phyloP scores from a whole-genome alignment of 35 echinoderm and acorn worm genomes.

The Acanthaster planci region DNA sequence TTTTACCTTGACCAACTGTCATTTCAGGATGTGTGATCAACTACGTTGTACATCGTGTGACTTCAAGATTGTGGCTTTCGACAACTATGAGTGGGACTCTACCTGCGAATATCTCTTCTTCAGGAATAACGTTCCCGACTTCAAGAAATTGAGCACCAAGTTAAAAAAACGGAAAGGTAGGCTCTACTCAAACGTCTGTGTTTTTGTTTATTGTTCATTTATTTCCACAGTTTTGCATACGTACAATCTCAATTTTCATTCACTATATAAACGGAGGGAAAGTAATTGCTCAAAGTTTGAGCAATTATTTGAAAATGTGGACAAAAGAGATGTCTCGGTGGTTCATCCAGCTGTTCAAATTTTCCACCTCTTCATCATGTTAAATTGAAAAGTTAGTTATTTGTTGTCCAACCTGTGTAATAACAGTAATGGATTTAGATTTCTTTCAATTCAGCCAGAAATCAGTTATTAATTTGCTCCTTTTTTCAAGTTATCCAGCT shows the following conservation, averaged over 20 bases:
- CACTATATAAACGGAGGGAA: too few species aligned
- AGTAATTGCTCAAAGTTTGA: too few species aligned
- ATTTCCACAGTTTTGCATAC: too few species aligned
- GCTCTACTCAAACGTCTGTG: background rate
- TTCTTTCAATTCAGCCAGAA: background rate
- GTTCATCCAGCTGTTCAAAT: too few species aligned
- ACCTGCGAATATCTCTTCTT: slow-evolving; percentile 95
- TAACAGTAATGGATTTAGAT: background rate
- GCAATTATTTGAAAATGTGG: too few species aligned
- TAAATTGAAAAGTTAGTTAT: too few species aligned
- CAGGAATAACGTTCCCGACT: slow-evolving; percentile 98
- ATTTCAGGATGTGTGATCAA: slow-evolving; percentile 81
- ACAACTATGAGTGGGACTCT: slow-evolving; percentile 84
- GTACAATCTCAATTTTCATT: too few species aligned
- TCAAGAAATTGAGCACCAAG: slow-evolving; percentile 84
- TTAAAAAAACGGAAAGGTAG: slow-evolving; percentile 88
- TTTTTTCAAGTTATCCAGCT: background rate
- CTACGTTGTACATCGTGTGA: slow-evolving; percentile 95
- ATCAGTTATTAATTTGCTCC: too few species aligned
- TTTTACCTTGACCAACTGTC: background rate
- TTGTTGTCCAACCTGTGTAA: background rate
- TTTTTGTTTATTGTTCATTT: background rate
- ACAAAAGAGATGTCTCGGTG: too few species aligned
- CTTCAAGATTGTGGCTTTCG: slow-evolving; percentile 90
- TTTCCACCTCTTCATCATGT: too few species aligned